Percentiles rank a stretch among this genome's conserved stretches.
Evolutionary conservation across 2,888 invertebrate genomes (phyloP).

Genomic region (Temnothorax unifasciatus): DNA sequence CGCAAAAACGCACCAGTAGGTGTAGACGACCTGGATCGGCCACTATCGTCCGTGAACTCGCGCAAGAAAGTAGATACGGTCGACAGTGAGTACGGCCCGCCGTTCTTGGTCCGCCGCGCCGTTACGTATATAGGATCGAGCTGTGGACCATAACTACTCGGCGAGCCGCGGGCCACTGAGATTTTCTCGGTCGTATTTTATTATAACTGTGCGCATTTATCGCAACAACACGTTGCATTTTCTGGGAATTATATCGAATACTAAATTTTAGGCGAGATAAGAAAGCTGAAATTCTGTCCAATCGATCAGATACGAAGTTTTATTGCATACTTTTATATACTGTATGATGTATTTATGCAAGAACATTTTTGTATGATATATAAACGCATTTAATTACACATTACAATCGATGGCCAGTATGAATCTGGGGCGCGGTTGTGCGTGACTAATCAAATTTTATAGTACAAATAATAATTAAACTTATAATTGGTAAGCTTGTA

Average conservation of each 20-base stretch:
- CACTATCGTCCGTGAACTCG: conserved; percentile 16
- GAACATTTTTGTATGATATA: neutral
- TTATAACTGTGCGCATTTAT: neutral
- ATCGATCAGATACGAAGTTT: neutral
- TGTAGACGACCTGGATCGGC: conserved; percentile 52
- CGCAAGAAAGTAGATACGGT: conserved; percentile 64
- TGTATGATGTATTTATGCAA: neutral
- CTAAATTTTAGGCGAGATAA: neutral
- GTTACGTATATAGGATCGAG: conserved; percentile 27
- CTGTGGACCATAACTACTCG: conserved; percentile 41
- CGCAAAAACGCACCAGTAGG: conserved; percentile 48
- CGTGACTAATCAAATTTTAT: too few relatives aligned
- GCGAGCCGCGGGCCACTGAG: neutral
- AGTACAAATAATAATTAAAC: too few relatives aligned
- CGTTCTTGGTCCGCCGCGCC: conserved; percentile 58
- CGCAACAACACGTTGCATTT: neutral
- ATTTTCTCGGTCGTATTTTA: conserved; percentile 5
- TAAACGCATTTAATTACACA: neutral
- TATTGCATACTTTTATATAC: neutral
- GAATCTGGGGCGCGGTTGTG: too few relatives aligned
- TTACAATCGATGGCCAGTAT: too few relatives aligned
- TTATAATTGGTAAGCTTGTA: too few relatives aligned
- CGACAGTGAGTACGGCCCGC: conserved; percentile 48
- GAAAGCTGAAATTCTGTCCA: neutral
- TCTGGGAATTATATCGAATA: neutral